These are phyloP conservation scores for Limosa lapponica DNA, from an alignment of 2,797 vertebrate genomes.

Conservation along the genomic window DNA sequence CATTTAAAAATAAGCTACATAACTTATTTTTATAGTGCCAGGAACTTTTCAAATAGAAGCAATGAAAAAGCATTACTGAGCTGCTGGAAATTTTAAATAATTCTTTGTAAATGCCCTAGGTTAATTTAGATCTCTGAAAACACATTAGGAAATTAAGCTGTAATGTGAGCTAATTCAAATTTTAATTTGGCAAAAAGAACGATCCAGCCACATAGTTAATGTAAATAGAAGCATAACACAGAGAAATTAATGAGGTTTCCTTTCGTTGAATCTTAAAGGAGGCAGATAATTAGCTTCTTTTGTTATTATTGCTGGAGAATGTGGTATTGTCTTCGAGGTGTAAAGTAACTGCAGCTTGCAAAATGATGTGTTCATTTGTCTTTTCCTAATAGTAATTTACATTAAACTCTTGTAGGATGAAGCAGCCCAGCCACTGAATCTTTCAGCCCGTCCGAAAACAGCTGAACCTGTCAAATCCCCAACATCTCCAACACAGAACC, in stretches of 20 bases:
- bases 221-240: conserved; percentile 87
- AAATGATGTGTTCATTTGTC: conserved; percentile 80
- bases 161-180: conserved; percentile 93
- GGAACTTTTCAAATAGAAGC: conserved; percentile 75
- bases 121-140: conserved; percentile 85
- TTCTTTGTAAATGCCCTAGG: conserved; percentile 84
- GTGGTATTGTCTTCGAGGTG: conserved; percentile 87
- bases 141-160: conserved; percentile 91
- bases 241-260: conserved; percentile 86
- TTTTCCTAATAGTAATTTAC: conserved; percentile 78
- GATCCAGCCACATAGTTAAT: conserved; percentile 89
- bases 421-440: conserved; percentile 93
- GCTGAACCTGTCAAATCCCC: conserved; percentile 87
- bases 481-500: conserved; percentile 87
- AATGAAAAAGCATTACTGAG: conserved; percentile 67
- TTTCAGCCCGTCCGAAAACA: conserved; percentile 93
- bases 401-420: conserved; percentile 85
- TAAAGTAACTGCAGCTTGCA: conserved; percentile 77
- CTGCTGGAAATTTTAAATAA: conserved; percentile 80
- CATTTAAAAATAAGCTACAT: conserved; percentile 75
- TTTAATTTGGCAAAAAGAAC: conserved; percentile 97
- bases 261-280: conserved; percentile 82
- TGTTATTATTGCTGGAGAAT: conserved; percentile 81
- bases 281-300: conserved; percentile 90
- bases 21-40: conserved; percentile 76